A percentile compares a stretch with the other conserved stretches of the same genome.
These are phyloP conservation scores for Manis crassicaudata DNA, from an alignment of 2,797 vertebrate genomes.

Conservation along the genomic window DNA sequence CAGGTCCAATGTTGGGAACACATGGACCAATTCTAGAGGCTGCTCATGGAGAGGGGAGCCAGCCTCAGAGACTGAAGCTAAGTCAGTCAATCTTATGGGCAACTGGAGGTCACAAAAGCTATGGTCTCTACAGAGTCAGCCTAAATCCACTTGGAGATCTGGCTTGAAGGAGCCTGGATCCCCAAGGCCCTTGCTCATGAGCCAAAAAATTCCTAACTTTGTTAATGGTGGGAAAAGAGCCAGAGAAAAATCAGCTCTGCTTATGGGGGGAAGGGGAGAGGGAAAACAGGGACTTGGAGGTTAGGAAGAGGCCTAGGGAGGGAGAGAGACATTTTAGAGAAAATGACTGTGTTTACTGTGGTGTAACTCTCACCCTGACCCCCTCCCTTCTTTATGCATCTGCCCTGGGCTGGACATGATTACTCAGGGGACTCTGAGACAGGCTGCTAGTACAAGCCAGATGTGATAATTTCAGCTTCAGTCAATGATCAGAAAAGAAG, in stretches of 20 bases:
- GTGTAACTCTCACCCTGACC: not conserved
- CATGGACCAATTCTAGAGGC: not conserved
- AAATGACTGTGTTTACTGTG: not conserved
- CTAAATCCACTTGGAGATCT: not conserved
- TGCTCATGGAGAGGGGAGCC: not conserved
- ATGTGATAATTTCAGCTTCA: conserved; percentile 4
- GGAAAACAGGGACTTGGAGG: not conserved
- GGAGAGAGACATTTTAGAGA: not conserved
- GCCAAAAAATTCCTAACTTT: conserved; percentile 49
- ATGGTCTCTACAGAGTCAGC: not conserved
- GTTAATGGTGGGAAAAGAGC: conserved; percentile 19
- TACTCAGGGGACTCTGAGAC: not conserved
- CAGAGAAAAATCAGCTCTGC: conserved; percentile 22
- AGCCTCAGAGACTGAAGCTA: not conserved
- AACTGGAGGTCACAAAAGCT: not conserved
- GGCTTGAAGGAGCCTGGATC: not conserved
- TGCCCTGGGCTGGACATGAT: not conserved
- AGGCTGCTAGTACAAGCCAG: not conserved
- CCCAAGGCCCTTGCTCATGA: not conserved
- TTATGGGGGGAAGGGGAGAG: not conserved
- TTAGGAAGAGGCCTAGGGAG: conserved; percentile 13
- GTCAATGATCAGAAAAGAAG: conserved; percentile 43
- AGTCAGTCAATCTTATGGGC: not conserved
- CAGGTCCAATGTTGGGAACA: not conserved
- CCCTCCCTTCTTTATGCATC: not conserved